phyloP scores from a whole-genome alignment of 2,113 vertebrate genomes.

The Myrmecophaga tridactyla region DNA sequence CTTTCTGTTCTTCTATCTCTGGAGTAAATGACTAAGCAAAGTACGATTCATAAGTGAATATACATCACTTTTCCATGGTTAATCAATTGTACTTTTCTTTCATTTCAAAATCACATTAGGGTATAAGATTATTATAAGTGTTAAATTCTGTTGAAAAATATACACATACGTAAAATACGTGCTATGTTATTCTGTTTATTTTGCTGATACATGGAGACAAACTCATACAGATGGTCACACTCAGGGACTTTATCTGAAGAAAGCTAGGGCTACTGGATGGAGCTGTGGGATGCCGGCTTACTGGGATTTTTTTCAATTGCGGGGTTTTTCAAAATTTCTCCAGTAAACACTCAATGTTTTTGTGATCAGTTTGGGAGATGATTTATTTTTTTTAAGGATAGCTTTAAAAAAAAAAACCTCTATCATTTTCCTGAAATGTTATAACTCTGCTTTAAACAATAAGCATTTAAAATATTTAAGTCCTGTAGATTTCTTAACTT shows the following conservation, averaged over 20 bases:
- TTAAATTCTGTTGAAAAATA: not conserved
- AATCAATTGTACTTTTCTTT: not conserved
- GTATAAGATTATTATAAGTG: not conserved
- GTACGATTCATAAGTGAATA: not conserved
- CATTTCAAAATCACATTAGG: not conserved
- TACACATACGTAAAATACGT: not conserved
- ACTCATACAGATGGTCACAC: accelerated
- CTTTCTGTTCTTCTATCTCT: not conserved
- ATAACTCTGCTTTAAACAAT: slow-evolving; percentile 19
- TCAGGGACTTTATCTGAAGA: too few relatives aligned
- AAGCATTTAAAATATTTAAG: slow-evolving; percentile 25
- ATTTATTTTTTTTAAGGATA: not conserved
- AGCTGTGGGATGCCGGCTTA: too few relatives aligned
- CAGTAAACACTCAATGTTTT: not conserved
- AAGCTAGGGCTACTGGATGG: too few relatives aligned
- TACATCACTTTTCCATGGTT: not conserved
- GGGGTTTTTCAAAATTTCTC: not conserved
- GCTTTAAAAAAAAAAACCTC: slow-evolving; percentile 27
- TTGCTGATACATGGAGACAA: not conserved
- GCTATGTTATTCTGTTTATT: not conserved
- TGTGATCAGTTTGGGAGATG: not conserved
- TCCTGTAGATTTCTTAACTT: not conserved
- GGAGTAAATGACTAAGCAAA: not conserved
- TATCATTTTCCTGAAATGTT: not conserved
- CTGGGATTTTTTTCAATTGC: too few relatives aligned